A percentile compares a stretch with the other conserved stretches of the same genome.
These are phyloP conservation scores for Chiroxiphia lanceolata DNA, from an alignment of 2,797 vertebrate species.

Conservation along the genomic window DNA sequence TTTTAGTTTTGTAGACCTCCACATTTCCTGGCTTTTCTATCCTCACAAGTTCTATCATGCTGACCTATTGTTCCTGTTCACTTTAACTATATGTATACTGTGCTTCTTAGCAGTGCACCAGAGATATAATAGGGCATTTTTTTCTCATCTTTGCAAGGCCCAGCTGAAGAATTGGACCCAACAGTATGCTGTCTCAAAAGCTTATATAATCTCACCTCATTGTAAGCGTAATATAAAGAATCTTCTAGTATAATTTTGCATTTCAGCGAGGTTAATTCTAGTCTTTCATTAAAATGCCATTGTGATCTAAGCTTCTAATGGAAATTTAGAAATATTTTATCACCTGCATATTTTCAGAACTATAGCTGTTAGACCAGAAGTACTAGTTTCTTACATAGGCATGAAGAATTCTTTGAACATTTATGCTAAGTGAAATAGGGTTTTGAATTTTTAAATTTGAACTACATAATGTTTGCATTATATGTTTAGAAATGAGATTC, in stretches of 20 bases:
- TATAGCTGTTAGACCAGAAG: neutral
- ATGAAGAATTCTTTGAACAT: neutral
- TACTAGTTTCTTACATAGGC: neutral
- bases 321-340: conserved; percentile 29
- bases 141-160: conserved; percentile 17
- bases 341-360: neutral
- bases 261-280: conserved; percentile 39
- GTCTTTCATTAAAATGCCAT: conserved; percentile 36
- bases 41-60: neutral
- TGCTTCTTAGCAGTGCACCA: neutral
- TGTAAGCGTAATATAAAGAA: conserved; percentile 18
- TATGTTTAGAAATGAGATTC: neutral
- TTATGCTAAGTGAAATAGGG: neutral
- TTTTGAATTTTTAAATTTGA: neutral
- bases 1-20: neutral
- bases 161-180: conserved; percentile 10
- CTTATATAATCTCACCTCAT: conserved; percentile 25
- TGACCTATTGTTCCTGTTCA: conserved; percentile 47
- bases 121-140: neutral
- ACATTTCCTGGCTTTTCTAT: neutral
- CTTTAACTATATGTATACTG: conserved; percentile 52
- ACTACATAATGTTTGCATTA: neutral
- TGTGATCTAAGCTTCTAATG: conserved; percentile 27
- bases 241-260: conserved; percentile 23
- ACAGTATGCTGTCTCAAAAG: conserved; percentile 1